Evolutionary conservation across 2,797 vertebrate species (phyloP), one percentile per base, ranked within the genome.

Genomic region (Neosilurus mollespiculum): DNA sequence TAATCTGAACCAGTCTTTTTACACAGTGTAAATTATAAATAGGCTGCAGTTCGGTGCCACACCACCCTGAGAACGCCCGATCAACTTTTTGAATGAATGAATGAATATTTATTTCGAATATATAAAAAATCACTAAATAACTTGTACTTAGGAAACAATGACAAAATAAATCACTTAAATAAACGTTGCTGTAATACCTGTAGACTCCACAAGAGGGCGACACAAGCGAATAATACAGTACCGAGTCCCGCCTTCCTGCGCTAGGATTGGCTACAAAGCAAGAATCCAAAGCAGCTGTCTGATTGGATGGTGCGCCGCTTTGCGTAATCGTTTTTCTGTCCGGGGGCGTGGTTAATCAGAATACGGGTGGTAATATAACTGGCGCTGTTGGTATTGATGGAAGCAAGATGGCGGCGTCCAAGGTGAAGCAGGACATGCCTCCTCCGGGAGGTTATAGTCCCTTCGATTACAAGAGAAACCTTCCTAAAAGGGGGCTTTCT

Each of bases 341-440:
- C 0, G 26, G 11, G 5, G 24, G 49, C 20, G 64, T n/a, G 53
- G 53, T 37, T 16, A 58, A 15, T 0, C 65, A 6, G 18, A 69
- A 69, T 37, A 81, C 69, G 80, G 56, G 80, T 49, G 58, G 34
- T 11, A 62, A 62, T 26, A 22, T 58, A 80, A 7, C 53, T 1
- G 75, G 4, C 18, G 18, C 24, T 34, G 78, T 34, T 37, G 4
- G 53, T 66, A 51, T 15, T 56, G 22, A 43, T 65, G 15, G 59
- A 79, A 80, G 81, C 10, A 95, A 93, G 87, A 97, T 97, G 96
- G 96, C 96, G 93, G 93, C 94, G 37, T 92, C 93, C 92, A 98
- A 98, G 97, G 98, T 99, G 98, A 99, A 96, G 94, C 98, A 99
- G 97, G 98, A 99, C 96, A 97, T 98, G 97, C 93, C 97, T 87